Percentiles rank a stretch among this genome's conserved stretches.
phyloP scores from a whole-genome alignment of 2,113 vertebrate genomes.

The Daboia siamensis region DNA sequence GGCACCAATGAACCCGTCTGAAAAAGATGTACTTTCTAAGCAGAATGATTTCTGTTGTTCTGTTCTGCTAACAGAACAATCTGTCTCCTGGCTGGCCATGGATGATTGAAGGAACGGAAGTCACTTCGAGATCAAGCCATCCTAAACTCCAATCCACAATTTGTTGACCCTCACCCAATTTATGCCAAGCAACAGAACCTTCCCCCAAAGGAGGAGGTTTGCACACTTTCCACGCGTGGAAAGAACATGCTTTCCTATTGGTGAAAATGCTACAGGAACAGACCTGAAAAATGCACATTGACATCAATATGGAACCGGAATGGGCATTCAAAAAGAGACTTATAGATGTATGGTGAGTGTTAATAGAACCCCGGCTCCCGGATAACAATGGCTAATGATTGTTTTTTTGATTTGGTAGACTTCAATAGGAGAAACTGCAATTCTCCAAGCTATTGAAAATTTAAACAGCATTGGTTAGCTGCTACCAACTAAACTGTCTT shows the following conservation, averaged over 20 bases:
- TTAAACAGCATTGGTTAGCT: too few relatives aligned
- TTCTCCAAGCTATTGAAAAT: too few relatives aligned
- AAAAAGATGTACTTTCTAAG: not conserved
- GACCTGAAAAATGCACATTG: not conserved
- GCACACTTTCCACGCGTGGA: not conserved
- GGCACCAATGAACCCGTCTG: too few relatives aligned
- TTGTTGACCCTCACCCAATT: not conserved
- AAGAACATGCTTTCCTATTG: not conserved
- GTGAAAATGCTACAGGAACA: not conserved
- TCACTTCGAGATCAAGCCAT: not conserved
- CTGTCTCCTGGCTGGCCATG: not conserved
- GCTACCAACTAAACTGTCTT: too few relatives aligned
- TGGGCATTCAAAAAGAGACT: not conserved
- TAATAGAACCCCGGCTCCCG: too few relatives aligned
- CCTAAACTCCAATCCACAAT: not conserved
- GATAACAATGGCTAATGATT: not conserved
- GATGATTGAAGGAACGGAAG: not conserved
- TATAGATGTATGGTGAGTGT: not conserved
- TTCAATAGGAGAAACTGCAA: too few relatives aligned
- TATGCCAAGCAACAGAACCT: not conserved
- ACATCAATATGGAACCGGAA: not conserved
- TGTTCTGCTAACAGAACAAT: not conserved
- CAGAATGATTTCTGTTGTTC: not conserved
- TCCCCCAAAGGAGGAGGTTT: not conserved
- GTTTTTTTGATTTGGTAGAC: too few relatives aligned